Evolutionary conservation across 2,797 vertebrate species (phyloP).

Genomic region (Sebastes itinus): DNA sequence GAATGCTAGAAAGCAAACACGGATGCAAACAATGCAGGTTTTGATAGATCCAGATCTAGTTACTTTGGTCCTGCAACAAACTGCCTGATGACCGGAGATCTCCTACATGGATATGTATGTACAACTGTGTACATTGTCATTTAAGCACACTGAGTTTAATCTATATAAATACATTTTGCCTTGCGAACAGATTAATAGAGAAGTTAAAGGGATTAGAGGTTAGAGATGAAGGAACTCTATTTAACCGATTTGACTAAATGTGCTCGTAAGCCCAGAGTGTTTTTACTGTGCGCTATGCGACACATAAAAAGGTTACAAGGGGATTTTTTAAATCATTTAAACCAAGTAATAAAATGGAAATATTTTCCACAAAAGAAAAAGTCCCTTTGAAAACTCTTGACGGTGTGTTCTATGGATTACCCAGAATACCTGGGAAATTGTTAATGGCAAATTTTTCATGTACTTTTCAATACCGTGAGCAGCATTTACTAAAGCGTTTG

Average conservation of each 20-base stretch:
- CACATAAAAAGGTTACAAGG: constrained; percentile 14
- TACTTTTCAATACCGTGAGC: not conserved
- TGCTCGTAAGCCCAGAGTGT: not conserved
- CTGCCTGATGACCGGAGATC: too few relatives aligned
- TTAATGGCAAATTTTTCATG: not conserved
- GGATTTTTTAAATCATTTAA: constrained; percentile 12
- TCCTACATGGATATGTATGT: too few relatives aligned
- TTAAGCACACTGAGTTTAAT: too few relatives aligned
- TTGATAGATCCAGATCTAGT: too few relatives aligned
- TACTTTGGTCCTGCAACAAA: too few relatives aligned
- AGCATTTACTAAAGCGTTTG: not conserved
- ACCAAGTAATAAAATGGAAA: not conserved
- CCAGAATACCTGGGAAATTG: not conserved
- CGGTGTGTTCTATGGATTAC: not conserved
- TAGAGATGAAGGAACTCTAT: not conserved
- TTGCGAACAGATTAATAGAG: not conserved
- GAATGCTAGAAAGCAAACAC: not conserved
- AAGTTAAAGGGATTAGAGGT: not conserved
- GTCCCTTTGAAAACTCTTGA: not conserved
- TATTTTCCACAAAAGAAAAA: not conserved
- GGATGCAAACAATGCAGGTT: not conserved
- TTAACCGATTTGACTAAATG: not conserved
- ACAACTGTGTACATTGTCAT: not conserved
- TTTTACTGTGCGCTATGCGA: not conserved
- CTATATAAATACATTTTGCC: not conserved